Conservation (phyloP, 1,140 invertebrate species). For the Sycobia sp. region DNA sequence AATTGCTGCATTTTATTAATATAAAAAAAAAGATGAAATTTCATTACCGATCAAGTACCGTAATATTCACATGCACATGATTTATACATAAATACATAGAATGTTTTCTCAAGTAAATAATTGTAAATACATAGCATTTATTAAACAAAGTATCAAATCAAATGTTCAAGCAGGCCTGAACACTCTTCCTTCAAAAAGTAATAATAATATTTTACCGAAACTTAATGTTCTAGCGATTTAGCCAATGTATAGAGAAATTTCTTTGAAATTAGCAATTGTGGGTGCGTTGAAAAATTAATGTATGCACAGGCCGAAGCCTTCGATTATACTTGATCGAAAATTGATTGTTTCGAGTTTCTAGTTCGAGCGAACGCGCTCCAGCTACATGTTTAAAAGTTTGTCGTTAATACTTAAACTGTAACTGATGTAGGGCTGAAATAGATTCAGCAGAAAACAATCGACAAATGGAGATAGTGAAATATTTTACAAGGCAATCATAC, state of each 20-base stretch:
- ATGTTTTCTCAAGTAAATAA: constrained; percentile 21
- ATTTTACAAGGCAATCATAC: too few species aligned
- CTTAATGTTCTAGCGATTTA: constrained; percentile 10
- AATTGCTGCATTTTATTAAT: too few species aligned
- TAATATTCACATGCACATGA: neutral
- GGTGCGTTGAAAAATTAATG: neutral
- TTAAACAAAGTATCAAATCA: constrained; percentile 13
- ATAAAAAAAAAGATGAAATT: too few species aligned
- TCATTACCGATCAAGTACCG: neutral
- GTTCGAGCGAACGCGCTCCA: too few species aligned
- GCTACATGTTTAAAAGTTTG: too few species aligned
- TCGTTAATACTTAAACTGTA: too few species aligned
- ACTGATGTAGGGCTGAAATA: too few species aligned
- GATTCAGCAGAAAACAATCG: too few species aligned
- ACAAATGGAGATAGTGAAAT: too few species aligned
- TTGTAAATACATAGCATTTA: constrained; percentile 24
- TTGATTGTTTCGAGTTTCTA: too few species aligned
- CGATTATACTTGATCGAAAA: too few species aligned
- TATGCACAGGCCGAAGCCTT: too few species aligned
- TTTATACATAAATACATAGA: constrained; percentile 16
- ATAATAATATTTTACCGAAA: constrained; percentile 11
- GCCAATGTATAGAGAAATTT: neutral
- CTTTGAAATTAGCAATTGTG: constrained; percentile 3
- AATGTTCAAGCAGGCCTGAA: constrained; percentile 33
- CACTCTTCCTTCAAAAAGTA: constrained; percentile 23